phyloP scores from a whole-genome alignment of 1,140 invertebrate species.

The Drosophila tsacasi region DNA sequence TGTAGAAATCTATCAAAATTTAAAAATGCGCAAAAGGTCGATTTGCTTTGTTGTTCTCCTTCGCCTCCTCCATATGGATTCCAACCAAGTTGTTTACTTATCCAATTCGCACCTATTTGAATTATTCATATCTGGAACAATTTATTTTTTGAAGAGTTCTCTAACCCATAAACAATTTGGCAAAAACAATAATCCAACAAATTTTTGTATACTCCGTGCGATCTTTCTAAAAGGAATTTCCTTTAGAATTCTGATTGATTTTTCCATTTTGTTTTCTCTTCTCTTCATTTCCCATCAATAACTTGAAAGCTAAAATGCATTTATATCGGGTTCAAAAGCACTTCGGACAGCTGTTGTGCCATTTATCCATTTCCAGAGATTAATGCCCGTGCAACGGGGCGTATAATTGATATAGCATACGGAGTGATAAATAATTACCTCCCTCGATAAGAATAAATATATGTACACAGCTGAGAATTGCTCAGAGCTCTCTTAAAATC shows the following conservation, averaged over 20 bases:
- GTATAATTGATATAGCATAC: conserved; percentile 42
- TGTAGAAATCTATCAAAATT: conserved; percentile 21
- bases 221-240: background rate
- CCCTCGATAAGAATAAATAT: conserved; percentile 13
- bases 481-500: background rate
- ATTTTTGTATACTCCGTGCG: no score
- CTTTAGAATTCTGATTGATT: background rate
- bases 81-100: conserved; percentile 24
- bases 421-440: conserved; percentile 30
- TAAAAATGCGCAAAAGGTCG: conserved; percentile 18
- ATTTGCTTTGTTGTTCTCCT: background rate
- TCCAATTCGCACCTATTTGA: conserved; percentile 19
- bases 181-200: background rate
- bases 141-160: conserved; percentile 11
- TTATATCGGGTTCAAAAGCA: conserved; percentile 25
- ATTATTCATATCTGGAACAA: conserved; percentile 29
- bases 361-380: conserved; percentile 21
- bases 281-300: conserved; percentile 2
- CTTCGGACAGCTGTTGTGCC: conserved; percentile 24
- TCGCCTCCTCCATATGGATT: conserved; percentile 14
- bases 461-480: background rate
- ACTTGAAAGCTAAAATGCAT: conserved; percentile 20
- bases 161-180: conserved; percentile 19
- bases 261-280: conserved; percentile 1
- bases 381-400: conserved; percentile 34